Evolutionary conservation across 2,888 invertebrate species (phyloP), one percentile per base, ranked within the genome.

Genomic region (Brassicogethes aeneus): DNA sequence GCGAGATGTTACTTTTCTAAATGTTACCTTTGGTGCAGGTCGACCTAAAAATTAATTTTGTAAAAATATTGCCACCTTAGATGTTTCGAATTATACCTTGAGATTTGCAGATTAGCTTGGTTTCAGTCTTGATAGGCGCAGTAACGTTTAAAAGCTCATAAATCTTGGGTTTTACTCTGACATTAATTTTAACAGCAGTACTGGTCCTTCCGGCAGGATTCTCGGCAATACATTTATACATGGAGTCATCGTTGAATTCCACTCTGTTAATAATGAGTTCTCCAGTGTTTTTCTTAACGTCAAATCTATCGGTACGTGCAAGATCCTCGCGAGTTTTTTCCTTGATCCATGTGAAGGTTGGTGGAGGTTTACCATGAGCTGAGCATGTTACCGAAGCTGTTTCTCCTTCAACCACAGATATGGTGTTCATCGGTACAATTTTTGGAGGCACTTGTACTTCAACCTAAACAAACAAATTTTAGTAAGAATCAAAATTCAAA

Each of bases 301-400:
- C 72, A 57, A 82, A 85, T 37, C 78, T 70, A 60, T 80, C 79
- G 2, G 81, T 76, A 5, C 70, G 75, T 5, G 81, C 78, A 40
- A 91, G 72, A 65, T 90, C 82, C 72, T 78, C 75, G 39, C 84
- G 79, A 1, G 78, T 80, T 39, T 77, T 71, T 43, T 79, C 75
- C 56, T 86, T 85, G 42, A 90, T 82, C 93, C 93, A 93, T 17
- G 78, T 78, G 60, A 84, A 88, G 41, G 75, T 77, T 34, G 93
- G 92, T 12, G 80, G 78, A 1, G 93, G 93, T 62, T 90, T 91
- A 13, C 91, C 92, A 31, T 71, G 76, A 0, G 89, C 91, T 52
- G 77, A 77, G 63, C 93, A 93, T 39, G 75, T 73, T 29, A 88
- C 79, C 1, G 79, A 75, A 23, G 84, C 83, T 17, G 80, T 74